Evolutionary conservation across 2,888 invertebrate genomes (phyloP).

Genomic region (Mechanitis mazaeus): DNA sequence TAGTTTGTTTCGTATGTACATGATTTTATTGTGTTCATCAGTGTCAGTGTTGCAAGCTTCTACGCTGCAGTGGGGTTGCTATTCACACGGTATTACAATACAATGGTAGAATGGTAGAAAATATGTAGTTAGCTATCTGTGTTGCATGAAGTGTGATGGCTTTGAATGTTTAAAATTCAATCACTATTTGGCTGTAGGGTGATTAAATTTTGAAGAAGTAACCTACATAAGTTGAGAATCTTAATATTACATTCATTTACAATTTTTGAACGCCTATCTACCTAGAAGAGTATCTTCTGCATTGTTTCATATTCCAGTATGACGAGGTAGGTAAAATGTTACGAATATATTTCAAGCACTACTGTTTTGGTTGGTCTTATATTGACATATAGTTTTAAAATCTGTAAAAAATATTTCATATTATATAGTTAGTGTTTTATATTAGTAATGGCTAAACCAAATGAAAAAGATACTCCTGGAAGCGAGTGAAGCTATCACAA

Average conservation of each 20-base stretch:
- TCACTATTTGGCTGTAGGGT: constrained; percentile 27
- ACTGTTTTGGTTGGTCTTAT: background rate
- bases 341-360: background rate
- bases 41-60: constrained; percentile 69
- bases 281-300: constrained; percentile 32
- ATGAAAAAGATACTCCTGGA: constrained; percentile 61
- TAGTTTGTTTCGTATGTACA: constrained; percentile 29
- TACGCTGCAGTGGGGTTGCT: constrained; percentile 57
- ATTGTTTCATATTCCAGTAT: constrained; percentile 21
- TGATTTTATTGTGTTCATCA: constrained; percentile 44
- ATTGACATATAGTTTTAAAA: background rate
- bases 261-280: constrained; percentile 29
- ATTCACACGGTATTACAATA: constrained; percentile 48
- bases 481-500: constrained; percentile 37
- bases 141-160: constrained; percentile 58
- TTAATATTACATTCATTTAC: constrained; percentile 25
- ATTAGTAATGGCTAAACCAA: constrained; percentile 23
- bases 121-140: constrained; percentile 39
- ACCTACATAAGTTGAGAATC: constrained; percentile 19
- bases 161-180: constrained; percentile 38
- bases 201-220: constrained; percentile 23
- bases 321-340: constrained; percentile 13
- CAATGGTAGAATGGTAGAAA: constrained; percentile 37
- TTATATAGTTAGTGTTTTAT: constrained; percentile 9
- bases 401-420: constrained; percentile 10